A percentile compares a stretch with the other conserved stretches of the same genome.
Conservation (phyloP, 2,113 vertebrate genomes). For the Spilogale gracilis region DNA sequence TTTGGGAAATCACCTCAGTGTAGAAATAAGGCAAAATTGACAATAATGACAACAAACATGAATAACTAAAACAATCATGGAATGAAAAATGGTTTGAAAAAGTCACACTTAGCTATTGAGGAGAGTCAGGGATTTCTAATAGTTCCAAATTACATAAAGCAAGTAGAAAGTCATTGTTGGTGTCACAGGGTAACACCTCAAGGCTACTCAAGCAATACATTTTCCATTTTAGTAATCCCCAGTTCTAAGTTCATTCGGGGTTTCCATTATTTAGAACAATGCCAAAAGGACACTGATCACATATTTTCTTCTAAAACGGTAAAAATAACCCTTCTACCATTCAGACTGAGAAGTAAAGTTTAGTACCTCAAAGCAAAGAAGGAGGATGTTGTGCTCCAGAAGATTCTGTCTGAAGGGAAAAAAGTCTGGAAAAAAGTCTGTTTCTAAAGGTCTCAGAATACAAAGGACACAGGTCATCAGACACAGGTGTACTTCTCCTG, state of each 20-base stretch:
- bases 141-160: not conserved
- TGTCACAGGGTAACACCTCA: not conserved
- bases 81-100: constrained; percentile 49
- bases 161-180: constrained; percentile 14
- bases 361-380: not conserved
- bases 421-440: not conserved
- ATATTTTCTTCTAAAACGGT: not conserved
- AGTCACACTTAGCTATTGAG: not conserved
- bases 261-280: not conserved
- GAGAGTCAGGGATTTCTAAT: constrained; percentile 28
- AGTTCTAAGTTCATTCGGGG: not conserved
- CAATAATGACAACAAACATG: constrained; percentile 6
- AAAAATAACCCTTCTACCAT: not conserved
- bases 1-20: constrained; percentile 54
- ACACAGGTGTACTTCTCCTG: not conserved
- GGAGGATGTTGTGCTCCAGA: not conserved
- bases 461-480: not conserved
- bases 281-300: not conserved
- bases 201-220: not conserved
- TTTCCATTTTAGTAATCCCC: constrained; percentile 19
- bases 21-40: constrained; percentile 49
- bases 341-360: not conserved
- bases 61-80: not conserved
- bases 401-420: not conserved
- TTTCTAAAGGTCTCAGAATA: not conserved